Percentiles rank a stretch among this genome's conserved stretches.
Evolutionary conservation across 2,888 invertebrate species (phyloP).

Genomic region (Sisyra nigra): DNA sequence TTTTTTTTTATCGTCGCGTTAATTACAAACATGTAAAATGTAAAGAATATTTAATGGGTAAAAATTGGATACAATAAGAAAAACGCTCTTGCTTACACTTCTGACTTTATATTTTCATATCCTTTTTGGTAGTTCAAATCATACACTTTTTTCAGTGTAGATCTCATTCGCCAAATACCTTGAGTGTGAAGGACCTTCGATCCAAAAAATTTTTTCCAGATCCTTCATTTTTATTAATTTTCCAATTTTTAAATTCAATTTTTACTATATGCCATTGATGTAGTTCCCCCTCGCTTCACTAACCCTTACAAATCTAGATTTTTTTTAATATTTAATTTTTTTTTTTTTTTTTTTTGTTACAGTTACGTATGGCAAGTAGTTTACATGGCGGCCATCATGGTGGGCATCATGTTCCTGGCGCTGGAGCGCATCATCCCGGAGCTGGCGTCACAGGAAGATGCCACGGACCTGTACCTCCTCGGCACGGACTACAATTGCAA

Average conservation of each 20-base stretch:
- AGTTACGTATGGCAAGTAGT: conserved; percentile 39
- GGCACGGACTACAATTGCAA: conserved; percentile 22
- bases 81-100: no score
- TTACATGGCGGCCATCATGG: conserved; percentile 28
- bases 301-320: background rate
- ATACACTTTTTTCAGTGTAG: no score
- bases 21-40: no score
- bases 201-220: background rate
- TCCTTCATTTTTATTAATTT: background rate
- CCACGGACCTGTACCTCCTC: conserved; percentile 26
- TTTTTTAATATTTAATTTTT: background rate
- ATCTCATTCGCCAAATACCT: no score
- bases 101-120: no score
- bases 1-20: no score
- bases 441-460: conserved; percentile 21
- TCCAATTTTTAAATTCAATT: background rate
- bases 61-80: no score
- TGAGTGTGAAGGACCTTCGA: no score
- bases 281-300: background rate
- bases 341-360: conserved; percentile 29
- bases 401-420: conserved; percentile 20
- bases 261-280: background rate
- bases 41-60: no score
- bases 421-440: conserved; percentile 7
- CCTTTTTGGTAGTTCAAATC: no score